These are phyloP conservation scores for Oligia strigilis DNA, from an alignment of 2,888 invertebrate genomes.

Conservation along the genomic window DNA sequence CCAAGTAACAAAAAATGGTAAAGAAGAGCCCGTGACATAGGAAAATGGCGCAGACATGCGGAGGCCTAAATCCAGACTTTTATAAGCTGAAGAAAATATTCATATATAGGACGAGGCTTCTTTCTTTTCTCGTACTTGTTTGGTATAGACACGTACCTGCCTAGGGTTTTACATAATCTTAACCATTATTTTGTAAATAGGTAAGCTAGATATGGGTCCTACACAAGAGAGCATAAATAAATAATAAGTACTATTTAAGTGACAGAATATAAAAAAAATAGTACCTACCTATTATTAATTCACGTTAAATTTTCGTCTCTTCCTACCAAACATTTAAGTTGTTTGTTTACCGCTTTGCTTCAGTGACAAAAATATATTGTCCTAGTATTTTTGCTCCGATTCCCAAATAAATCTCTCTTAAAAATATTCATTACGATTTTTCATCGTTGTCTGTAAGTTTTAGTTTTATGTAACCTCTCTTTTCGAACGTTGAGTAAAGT, in stretches of 20 bases:
- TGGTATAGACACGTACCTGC: neutral
- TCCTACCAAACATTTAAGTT: constrained; percentile 35
- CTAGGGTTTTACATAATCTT: neutral
- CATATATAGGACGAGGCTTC: neutral
- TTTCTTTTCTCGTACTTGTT: neutral
- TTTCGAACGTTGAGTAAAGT: neutral
- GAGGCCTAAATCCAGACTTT: constrained; percentile 9
- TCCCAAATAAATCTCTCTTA: constrained; percentile 41
- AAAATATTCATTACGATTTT: constrained; percentile 49
- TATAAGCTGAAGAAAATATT: constrained; percentile 33
- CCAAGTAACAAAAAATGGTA: constrained; percentile 36
- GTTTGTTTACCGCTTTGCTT: constrained; percentile 44
- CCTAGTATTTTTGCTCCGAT: constrained; percentile 29
- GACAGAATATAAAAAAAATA: neutral
- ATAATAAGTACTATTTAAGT: neutral
- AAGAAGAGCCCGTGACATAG: constrained; percentile 16
- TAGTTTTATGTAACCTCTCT: constrained; percentile 19
- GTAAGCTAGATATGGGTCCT: too few relatives aligned
- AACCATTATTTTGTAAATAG: neutral
- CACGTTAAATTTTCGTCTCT: neutral
- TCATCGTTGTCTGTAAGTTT: constrained; percentile 25
- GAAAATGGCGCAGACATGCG: constrained; percentile 18
- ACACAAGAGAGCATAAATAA: neutral
- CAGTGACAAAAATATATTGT: constrained; percentile 50
- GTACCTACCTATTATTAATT: neutral